Conservation (phyloP, 2,888 invertebrate species). For the Xestoiulus laeticollis region DNA sequence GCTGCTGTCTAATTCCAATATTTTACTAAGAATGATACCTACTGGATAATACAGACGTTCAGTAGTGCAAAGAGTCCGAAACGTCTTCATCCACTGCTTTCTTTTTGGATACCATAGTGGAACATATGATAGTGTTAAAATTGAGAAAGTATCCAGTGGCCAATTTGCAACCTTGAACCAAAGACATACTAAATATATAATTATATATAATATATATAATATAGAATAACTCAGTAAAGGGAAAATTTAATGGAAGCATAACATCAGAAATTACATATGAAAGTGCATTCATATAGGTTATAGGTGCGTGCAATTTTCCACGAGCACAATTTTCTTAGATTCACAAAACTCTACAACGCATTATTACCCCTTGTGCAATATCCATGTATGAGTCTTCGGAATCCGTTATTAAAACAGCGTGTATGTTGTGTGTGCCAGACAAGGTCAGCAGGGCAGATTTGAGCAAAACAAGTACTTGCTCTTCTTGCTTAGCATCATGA, state of each 20-base stretch:
- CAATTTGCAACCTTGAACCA: neutral
- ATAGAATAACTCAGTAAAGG: no score
- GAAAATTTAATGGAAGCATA: neutral
- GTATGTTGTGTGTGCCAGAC: neutral
- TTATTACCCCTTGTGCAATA: neutral
- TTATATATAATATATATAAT: no score
- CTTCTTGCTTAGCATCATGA: neutral
- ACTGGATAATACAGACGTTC: slow-evolving; percentile 56
- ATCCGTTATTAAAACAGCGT: neutral
- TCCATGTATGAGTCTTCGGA: slow-evolving; percentile 1
- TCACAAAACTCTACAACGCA: no score
- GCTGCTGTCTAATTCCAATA: neutral
- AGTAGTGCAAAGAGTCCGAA: slow-evolving; percentile 60
- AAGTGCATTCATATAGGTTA: no score
- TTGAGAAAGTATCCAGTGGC: neutral
- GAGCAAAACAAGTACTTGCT: slow-evolving; percentile 29
- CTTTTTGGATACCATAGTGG: slow-evolving; percentile 56
- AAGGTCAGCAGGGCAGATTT: neutral
- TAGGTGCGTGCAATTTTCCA: no score
- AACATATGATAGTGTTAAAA: neutral
- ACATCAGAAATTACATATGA: neutral
- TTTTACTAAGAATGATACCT: neutral
- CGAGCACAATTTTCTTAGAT: no score
- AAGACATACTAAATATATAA: neutral
- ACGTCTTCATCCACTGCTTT: slow-evolving; percentile 58